Conservation (phyloP, 2,888 invertebrate genomes). For the Vanessa cardui region DNA sequence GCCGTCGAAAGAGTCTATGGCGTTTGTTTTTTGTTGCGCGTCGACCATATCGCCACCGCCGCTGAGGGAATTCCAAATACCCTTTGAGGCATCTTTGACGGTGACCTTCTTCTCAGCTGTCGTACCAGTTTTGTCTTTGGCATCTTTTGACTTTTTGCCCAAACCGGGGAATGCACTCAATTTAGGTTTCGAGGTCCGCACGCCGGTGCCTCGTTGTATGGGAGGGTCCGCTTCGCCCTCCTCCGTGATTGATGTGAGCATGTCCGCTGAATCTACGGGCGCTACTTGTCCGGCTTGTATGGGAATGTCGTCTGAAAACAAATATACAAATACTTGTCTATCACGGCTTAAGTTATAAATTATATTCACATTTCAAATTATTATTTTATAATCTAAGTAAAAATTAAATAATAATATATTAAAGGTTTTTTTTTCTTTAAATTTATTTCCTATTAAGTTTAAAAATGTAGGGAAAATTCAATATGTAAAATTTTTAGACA, state of each 20-base stretch:
- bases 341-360: too few relatives aligned
- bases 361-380: too few relatives aligned
- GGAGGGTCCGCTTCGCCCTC: slow-evolving; percentile 83
- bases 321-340: neutral
- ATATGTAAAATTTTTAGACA: too few relatives aligned
- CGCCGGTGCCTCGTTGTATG: slow-evolving; percentile 77
- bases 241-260: slow-evolving; percentile 86
- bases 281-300: slow-evolving; percentile 89
- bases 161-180: slow-evolving; percentile 84
- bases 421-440: too few relatives aligned
- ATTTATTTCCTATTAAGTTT: too few relatives aligned
- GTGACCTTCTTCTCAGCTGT: slow-evolving; percentile 72
- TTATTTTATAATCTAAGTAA: too few relatives aligned
- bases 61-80: slow-evolving; percentile 73
- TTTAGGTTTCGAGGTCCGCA: slow-evolving; percentile 84
- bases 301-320: slow-evolving; percentile 90
- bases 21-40: slow-evolving; percentile 70
- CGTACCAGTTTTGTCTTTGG: slow-evolving; percentile 70
- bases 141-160: slow-evolving; percentile 84
- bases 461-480: too few relatives aligned
- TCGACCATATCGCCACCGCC: slow-evolving; percentile 77
- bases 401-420: too few relatives aligned
- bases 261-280: slow-evolving; percentile 80
- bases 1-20: slow-evolving; percentile 64
- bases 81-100: slow-evolving; percentile 74